Base-by-base conservation (phyloP, 2,888 invertebrate species). In the Elysia crispata region DNA sequence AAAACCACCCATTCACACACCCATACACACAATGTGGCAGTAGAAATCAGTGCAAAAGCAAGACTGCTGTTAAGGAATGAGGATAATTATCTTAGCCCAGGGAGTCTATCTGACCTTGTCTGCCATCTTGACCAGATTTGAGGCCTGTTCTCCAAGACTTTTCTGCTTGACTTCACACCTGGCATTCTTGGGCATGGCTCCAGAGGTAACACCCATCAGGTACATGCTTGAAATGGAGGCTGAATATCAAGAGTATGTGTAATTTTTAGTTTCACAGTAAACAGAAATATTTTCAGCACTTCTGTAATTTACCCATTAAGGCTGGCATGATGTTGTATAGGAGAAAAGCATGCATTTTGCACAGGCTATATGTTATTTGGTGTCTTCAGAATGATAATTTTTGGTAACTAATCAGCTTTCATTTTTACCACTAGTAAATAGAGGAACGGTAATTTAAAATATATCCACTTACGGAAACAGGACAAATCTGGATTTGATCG, bases 101-200 rank as follows among this genome's bases (percentile, higher is more conserved):
- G 3, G 11, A 41, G 41, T 41, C 41, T 41, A 41, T 41, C 11
- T 41, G 13, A 78, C 31, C 28, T 94, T 88, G 84, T 94, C 94
- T 69, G 92, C 89, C 0, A 93, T 91, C 3, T 92, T 92, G 49
- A 89, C 91, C 25, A 94, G 89, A 18, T 90, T 83, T 50, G 92
- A 89, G 0, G 94, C 94, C 89, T 94, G 94, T 80, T 93, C 93
- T 1, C 94, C 94, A 13, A 94, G 89, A 60, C 90, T 89, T 79
- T 91, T 92, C 54, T 81, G 84, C 31, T 84, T 85, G 23, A 77
- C 76, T 13, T 87, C 87, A 33, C 79, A 64, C 66, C 81, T 83
- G 60, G 66, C 70, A n/a, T 73, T 80, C 74, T 83, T 85, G 18
- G 83, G 80, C 70, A 83, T 77, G 13, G 85, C 79, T 72, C 85